phyloP scores from a whole-genome alignment of 2,888 invertebrate species.

The Onchidella celtica region DNA sequence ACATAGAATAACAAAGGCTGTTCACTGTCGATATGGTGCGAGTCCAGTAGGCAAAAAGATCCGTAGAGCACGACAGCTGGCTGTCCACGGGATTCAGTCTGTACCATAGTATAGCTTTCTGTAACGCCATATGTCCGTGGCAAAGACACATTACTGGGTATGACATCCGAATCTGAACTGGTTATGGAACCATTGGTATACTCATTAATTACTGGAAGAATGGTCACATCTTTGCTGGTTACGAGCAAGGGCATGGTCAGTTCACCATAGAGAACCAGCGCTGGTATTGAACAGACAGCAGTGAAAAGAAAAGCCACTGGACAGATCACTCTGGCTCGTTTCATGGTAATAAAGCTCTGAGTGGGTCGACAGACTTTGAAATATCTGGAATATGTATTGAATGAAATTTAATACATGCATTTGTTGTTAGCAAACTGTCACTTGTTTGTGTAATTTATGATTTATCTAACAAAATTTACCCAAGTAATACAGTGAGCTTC shows the following conservation, averaged over 20 bases:
- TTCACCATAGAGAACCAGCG: slow-evolving; percentile 64
- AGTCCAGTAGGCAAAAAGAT: slow-evolving; percentile 23
- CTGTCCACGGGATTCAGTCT: not conserved
- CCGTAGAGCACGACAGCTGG: not conserved
- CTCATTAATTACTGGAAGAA: not conserved
- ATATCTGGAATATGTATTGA: too few relatives aligned
- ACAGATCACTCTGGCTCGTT: slow-evolving; percentile 60
- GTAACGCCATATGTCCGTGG: too few relatives aligned
- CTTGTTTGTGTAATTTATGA: too few relatives aligned
- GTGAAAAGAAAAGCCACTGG: slow-evolving; percentile 57
- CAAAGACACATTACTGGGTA: too few relatives aligned
- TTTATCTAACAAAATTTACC: too few relatives aligned
- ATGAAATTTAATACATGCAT: too few relatives aligned
- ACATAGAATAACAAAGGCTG: slow-evolving; percentile 12
- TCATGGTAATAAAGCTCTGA: slow-evolving; percentile 55
- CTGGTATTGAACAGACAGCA: slow-evolving; percentile 59
- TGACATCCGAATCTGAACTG: too few relatives aligned
- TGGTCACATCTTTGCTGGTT: not conserved
- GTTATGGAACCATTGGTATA: too few relatives aligned
- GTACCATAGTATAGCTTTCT: too few relatives aligned
- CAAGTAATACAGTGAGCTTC: too few relatives aligned
- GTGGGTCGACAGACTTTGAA: slow-evolving; percentile 65
- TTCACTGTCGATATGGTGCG: not conserved
- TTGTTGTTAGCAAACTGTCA: too few relatives aligned
- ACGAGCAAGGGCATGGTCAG: not conserved